Evolutionary conservation across 2,797 vertebrate genomes (phyloP), one percentile per base, ranked within the genome.

Genomic region (Coluber constrictor): DNA sequence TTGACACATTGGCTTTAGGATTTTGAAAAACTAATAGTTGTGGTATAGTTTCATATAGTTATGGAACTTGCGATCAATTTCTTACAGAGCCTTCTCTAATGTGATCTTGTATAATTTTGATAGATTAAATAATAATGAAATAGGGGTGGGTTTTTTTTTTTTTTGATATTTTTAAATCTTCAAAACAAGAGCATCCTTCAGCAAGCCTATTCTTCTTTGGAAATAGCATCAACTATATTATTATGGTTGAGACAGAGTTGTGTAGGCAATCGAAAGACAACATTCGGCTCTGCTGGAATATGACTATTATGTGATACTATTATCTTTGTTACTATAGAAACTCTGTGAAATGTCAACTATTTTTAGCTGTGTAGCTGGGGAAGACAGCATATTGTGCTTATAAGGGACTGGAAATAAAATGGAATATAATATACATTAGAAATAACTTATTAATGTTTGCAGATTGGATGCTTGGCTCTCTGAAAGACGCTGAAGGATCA

Each of bases 241-340:
- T 95, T 92, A 91, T 57, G 92, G 89, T 93, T 79, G 91, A 86
- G 86, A 83, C 70, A 51, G 56, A 89, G 87, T 93, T 93, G 25
- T 92, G 92, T 55, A 93, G 92, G 94, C 93, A 95, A 92, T 95
- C 90, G 92, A 92, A 90, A 93, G 60, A 93, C 90, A 94, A 92
- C 94, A 95, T 95, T 96, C 95, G 92, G 92, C 93, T 95, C 95
- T 60, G 94, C 93, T 92, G 94, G 95, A 95, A 83, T 88, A 83
- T 61, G 55, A 91, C 90, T 95, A 92, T 92, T 94, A 91, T 95
- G 59, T 92, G 94, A 96, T 95, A 94, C 95, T 94, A 94, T 96
- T 97, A 96, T 96, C 95, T 94, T 94, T 95, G 97, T 97, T 97
- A 95, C 96, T 96, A 97, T 97, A 96, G 97, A 96, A 97, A 97